phyloP scores from a whole-genome alignment of 2,113 vertebrate species.

The Cryptoleucopteryx plumbea region DNA sequence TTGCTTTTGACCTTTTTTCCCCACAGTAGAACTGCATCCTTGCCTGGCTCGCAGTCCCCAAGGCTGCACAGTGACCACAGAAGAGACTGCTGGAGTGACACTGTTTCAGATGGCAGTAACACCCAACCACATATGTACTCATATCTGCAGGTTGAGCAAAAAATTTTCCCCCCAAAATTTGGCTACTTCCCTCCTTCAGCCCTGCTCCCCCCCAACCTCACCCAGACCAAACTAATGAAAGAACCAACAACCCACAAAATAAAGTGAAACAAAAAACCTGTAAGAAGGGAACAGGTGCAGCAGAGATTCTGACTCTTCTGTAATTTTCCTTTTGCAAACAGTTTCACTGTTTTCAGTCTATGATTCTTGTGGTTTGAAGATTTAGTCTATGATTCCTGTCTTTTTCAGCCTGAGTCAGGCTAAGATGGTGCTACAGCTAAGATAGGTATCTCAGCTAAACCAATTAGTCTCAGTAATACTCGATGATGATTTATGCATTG shows the following conservation, averaged over 20 bases:
- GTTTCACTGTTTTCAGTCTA: not conserved
- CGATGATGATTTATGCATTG: not conserved
- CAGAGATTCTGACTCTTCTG: not conserved
- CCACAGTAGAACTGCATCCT: not conserved
- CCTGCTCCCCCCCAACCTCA: not conserved
- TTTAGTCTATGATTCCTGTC: not conserved
- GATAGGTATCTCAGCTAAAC: not conserved
- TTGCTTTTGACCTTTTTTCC: not conserved
- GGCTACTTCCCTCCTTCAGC: not conserved
- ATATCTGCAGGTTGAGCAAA: not conserved
- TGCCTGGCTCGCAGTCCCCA: fast-evolving
- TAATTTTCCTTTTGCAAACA: not conserved
- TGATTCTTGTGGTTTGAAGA: not conserved
- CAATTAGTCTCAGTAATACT: not conserved
- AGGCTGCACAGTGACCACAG: not conserved
- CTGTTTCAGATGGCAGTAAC: not conserved
- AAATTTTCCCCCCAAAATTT: not conserved
- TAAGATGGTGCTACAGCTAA: not conserved
- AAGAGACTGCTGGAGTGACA: not conserved
- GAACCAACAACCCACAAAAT: not conserved
- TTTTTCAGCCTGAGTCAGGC: not conserved
- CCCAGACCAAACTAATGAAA: not conserved
- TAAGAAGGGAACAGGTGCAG: not conserved
- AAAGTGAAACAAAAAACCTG: not conserved
- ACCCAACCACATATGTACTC: not conserved